Evolutionary conservation across 1,140 invertebrate genomes (phyloP).

Genomic region (Trichogramma pretiosum): DNA sequence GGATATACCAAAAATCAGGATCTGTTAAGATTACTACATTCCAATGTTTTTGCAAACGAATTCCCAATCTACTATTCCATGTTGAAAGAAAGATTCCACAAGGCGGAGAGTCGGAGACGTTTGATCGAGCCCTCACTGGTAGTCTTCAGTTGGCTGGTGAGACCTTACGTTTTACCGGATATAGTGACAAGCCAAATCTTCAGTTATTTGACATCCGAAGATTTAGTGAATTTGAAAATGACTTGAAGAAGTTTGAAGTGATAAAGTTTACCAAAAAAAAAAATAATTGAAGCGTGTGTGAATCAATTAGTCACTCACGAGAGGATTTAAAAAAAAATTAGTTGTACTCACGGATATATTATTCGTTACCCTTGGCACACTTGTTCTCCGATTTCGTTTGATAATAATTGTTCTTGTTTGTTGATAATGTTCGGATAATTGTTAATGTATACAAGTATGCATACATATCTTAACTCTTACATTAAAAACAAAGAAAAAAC

Average conservation of each 20-base stretch:
- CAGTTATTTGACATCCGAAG: neutral
- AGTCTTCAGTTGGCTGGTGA: neutral
- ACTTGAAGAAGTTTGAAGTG: neutral
- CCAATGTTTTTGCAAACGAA: neutral
- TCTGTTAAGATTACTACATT: neutral
- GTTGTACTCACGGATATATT: no score
- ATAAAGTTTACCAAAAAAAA: no score
- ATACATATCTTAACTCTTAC: neutral
- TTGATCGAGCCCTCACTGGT: neutral
- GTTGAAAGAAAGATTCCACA: neutral
- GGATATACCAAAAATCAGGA: neutral
- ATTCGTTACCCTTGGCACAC: no score
- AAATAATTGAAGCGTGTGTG: no score
- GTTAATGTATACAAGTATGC: neutral
- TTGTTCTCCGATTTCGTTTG: no score
- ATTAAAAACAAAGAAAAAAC: neutral
- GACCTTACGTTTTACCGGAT: neutral
- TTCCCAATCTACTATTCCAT: constrained; percentile 3
- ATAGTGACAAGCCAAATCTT: neutral
- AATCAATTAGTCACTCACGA: neutral
- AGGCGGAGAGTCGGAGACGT: neutral
- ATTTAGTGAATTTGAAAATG: constrained; percentile 3
- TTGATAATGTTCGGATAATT: no score
- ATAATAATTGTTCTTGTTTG: no score
- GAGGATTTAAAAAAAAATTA: no score